Evolutionary conservation across 2,113 vertebrate species (phyloP).

Genomic region (Pelecanoides urinatrix): DNA sequence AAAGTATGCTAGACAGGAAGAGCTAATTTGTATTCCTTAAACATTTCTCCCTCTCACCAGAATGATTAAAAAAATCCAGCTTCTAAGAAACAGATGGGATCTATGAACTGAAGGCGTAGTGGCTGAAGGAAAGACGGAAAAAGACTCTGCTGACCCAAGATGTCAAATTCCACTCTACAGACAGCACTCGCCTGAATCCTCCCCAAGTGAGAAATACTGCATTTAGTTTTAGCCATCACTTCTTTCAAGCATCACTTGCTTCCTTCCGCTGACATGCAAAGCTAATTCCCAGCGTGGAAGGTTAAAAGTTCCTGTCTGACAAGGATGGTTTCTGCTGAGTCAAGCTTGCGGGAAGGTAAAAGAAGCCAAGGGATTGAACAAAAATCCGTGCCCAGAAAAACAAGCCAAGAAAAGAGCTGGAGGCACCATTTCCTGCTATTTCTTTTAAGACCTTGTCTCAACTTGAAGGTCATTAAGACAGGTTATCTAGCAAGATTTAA

Average conservation of each 20-base stretch:
- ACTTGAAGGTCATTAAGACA: background rate
- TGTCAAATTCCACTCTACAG: background rate
- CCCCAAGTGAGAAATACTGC: background rate
- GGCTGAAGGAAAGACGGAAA: background rate
- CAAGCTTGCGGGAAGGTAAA: background rate
- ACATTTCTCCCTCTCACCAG: background rate
- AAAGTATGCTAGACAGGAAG: background rate
- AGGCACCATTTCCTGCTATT: background rate
- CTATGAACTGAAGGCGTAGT: background rate
- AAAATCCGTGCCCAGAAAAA: background rate
- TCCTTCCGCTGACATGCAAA: background rate
- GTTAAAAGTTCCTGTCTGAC: background rate
- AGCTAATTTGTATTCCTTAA: conserved; percentile 36
- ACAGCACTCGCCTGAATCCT: background rate
- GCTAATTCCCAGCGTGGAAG: fast-evolving
- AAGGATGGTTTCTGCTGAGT: background rate
- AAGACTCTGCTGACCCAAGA: background rate
- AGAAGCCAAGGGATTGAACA: background rate
- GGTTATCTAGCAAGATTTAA: background rate
- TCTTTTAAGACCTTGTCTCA: background rate
- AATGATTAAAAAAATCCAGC: background rate
- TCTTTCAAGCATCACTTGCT: background rate
- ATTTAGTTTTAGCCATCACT: fast-evolving
- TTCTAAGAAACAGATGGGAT: background rate
- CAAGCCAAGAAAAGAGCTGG: background rate